These are phyloP conservation scores for Sorex fumeus DNA, from an alignment of 2,113 vertebrate species.

Conservation along the genomic window DNA sequence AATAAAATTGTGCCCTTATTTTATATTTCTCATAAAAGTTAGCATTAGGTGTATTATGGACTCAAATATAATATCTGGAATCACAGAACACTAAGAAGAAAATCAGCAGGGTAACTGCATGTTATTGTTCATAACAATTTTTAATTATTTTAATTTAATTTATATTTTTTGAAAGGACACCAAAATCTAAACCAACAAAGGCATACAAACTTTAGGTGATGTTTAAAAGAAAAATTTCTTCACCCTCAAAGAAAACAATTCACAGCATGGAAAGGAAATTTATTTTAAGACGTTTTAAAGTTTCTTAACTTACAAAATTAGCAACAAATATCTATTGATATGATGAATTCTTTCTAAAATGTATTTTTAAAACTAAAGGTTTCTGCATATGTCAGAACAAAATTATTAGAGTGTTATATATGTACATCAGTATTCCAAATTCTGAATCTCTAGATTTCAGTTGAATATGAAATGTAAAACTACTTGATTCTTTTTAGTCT, in stretches of 20 bases:
- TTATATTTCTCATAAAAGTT: constrained; percentile 4
- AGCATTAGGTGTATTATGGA: not conserved
- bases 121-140: not conserved
- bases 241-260: not conserved
- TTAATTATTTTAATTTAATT: not conserved
- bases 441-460: not conserved
- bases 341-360: not conserved
- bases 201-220: not conserved
- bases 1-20: not conserved
- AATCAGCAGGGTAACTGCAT: not conserved
- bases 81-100: not conserved
- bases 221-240: not conserved
- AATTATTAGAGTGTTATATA: not conserved
- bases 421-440: not conserved
- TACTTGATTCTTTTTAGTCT: not conserved
- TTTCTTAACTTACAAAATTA: constrained; percentile 14
- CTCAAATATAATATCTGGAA: not conserved
- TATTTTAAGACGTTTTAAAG: not conserved
- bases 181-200: not conserved
- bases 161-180: not conserved
- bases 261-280: not conserved
- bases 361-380: not conserved
- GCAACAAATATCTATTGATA: not conserved
- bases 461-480: not conserved
- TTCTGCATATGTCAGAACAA: not conserved